Evolutionary conservation across 92 coral and sea anemone species (phyloP).

Genomic region (Paramuricea clavata): DNA sequence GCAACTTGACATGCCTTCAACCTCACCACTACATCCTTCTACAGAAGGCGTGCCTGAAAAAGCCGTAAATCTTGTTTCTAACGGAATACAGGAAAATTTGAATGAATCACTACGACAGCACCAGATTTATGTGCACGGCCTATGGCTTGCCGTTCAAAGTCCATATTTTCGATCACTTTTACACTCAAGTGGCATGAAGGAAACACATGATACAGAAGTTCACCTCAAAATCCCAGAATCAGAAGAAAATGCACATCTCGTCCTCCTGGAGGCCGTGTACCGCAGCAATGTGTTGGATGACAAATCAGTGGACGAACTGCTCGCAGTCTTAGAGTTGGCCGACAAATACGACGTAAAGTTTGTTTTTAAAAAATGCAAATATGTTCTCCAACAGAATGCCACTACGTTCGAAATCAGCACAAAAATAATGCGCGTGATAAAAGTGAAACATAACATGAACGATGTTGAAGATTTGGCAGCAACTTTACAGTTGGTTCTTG

Average conservation of each 20-base stretch:
- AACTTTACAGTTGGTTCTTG: no score
- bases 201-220: no score
- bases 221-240: neutral
- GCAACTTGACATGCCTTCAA: no score
- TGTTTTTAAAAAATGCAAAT: no score
- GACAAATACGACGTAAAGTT: neutral
- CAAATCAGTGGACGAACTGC: slow-evolving; percentile 33
- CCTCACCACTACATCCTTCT: neutral
- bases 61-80: no score
- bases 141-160: no score
- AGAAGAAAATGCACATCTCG: neutral
- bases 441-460: slow-evolving; percentile 8
- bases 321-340: slow-evolving; percentile 37
- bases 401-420: neutral
- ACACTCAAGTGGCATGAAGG: neutral
- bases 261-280: neutral
- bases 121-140: neutral
- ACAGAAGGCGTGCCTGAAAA: neutral
- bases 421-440: neutral
- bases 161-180: no score
- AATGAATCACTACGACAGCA: neutral
- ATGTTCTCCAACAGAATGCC: neutral
- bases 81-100: no score
- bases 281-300: slow-evolving; percentile 17
- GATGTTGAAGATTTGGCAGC: no score